Percentiles rank a stretch among this genome's conserved stretches.
These are phyloP conservation scores for Sinocyclocheilus anophthalmus DNA, from an alignment of 2,113 vertebrate genomes.

Conservation along the genomic window DNA sequence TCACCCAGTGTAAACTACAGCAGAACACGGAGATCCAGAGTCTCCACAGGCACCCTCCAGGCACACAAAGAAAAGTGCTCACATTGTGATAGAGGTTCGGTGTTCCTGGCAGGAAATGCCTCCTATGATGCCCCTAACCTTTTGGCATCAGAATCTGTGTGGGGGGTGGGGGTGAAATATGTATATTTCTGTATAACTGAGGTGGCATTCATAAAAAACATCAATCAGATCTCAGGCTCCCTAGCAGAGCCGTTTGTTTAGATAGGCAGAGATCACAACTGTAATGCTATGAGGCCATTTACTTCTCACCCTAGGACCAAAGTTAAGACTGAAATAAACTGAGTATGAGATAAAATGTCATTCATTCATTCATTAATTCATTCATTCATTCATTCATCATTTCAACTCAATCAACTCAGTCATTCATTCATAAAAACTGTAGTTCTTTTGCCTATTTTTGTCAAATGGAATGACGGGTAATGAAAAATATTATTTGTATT, in stretches of 20 bases:
- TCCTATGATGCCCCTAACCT: conserved; percentile 37
- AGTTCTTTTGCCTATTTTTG: too few species aligned
- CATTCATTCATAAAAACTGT: too few species aligned
- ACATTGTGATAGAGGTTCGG: conserved; percentile 30
- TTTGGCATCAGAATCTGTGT: conserved; percentile 37
- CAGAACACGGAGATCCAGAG: conserved; percentile 48
- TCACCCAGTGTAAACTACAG: conserved; percentile 52
- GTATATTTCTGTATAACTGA: neutral
- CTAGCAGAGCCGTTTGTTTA: neutral
- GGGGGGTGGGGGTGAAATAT: too few species aligned
- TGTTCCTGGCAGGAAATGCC: conserved; percentile 41
- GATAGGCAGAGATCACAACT: neutral
- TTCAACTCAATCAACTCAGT: too few species aligned
- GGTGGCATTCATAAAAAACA: conserved; percentile 22
- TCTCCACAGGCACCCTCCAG: conserved; percentile 55
- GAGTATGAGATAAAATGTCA: neutral
- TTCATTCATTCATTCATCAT: too few species aligned
- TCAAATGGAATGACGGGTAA: too few species aligned
- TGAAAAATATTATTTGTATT: too few species aligned
- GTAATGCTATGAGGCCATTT: neutral
- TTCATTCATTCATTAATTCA: neutral
- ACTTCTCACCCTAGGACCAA: neutral
- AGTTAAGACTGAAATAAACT: neutral
- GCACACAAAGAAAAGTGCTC: conserved; percentile 52
- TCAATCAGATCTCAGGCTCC: neutral